Evolutionary conservation across 2,797 vertebrate species (phyloP).

Genomic region (Leuciscus waleckii): DNA sequence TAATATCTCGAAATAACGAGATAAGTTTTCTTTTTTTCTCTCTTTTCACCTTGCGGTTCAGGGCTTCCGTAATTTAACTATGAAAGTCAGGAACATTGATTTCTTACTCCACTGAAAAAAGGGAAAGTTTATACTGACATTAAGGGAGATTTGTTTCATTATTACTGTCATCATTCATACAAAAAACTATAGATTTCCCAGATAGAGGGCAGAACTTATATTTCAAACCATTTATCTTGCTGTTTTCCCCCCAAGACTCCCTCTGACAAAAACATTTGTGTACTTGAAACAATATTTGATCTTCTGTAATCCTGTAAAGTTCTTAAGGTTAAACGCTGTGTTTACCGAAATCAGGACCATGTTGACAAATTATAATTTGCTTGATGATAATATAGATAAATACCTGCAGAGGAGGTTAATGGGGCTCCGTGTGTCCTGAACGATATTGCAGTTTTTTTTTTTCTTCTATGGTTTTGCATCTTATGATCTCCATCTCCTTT

Average conservation of each 20-base stretch:
- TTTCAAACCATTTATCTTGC: constrained; percentile 48
- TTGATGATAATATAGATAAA: constrained; percentile 62
- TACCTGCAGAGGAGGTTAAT: constrained; percentile 60
- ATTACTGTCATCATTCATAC: constrained; percentile 78
- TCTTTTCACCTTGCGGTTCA: too few species aligned
- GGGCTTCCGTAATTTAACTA: neutral
- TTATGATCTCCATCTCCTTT: constrained; percentile 48
- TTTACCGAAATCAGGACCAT: constrained; percentile 54
- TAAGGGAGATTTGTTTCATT: constrained; percentile 69
- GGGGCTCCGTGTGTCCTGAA: constrained; percentile 56
- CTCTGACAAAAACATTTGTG: constrained; percentile 15
- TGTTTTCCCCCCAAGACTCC: neutral
- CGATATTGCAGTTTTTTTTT: constrained; percentile 44
- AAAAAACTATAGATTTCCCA: constrained; percentile 65
- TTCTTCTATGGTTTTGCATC: constrained; percentile 47
- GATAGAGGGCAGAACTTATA: constrained; percentile 61
- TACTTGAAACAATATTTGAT: constrained; percentile 54
- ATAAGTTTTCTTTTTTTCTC: too few species aligned
- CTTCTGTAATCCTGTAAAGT: constrained; percentile 43
- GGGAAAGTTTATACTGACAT: constrained; percentile 73
- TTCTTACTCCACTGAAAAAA: constrained; percentile 59
- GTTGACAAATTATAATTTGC: constrained; percentile 61
- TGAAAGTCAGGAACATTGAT: constrained; percentile 66
- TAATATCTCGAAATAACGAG: too few species aligned
- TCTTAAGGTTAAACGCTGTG: constrained; percentile 59